These are phyloP conservation scores for Helobdella robusta DNA, from an alignment of 2,888 invertebrate genomes.

Conservation along the genomic window DNA sequence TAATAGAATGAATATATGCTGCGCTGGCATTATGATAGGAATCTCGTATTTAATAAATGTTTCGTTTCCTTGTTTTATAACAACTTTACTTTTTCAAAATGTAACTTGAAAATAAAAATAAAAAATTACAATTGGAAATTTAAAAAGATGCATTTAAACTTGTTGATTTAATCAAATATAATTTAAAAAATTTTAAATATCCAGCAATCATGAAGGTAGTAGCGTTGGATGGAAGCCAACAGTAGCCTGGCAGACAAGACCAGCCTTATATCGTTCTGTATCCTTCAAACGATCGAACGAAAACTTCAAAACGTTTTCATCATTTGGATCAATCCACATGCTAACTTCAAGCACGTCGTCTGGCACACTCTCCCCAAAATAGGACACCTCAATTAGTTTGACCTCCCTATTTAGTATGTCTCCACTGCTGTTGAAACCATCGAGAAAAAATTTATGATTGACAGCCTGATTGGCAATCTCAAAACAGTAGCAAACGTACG, in stretches of 20 bases:
- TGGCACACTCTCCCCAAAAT: conserved; percentile 40
- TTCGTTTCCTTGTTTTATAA: no score
- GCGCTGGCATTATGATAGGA: no score
- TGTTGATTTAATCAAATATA: no score
- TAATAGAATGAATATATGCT: no score
- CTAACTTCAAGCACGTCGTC: conserved; percentile 38
- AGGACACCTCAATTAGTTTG: conserved; percentile 38
- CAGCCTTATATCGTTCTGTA: conserved; percentile 5
- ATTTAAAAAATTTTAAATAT: no score
- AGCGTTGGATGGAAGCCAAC: conserved; percentile 29
- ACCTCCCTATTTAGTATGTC: conserved; percentile 37
- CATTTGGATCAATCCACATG: conserved; percentile 37
- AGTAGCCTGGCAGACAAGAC: conserved; percentile 30
- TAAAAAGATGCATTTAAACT: no score
- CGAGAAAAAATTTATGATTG: conserved; percentile 23
- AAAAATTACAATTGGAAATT: no score
- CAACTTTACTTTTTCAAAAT: no score
- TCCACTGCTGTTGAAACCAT: conserved; percentile 16
- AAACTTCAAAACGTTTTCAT: conserved; percentile 26
- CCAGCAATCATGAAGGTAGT: no score
- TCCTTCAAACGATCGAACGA: conserved; percentile 28
- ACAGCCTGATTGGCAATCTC: conserved; percentile 34
- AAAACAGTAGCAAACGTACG: conserved; percentile 33
- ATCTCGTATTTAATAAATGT: no score
- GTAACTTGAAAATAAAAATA: no score